These are phyloP conservation scores for Camponotus fellah DNA, from an alignment of 2,888 invertebrate species.

Conservation along the genomic window DNA sequence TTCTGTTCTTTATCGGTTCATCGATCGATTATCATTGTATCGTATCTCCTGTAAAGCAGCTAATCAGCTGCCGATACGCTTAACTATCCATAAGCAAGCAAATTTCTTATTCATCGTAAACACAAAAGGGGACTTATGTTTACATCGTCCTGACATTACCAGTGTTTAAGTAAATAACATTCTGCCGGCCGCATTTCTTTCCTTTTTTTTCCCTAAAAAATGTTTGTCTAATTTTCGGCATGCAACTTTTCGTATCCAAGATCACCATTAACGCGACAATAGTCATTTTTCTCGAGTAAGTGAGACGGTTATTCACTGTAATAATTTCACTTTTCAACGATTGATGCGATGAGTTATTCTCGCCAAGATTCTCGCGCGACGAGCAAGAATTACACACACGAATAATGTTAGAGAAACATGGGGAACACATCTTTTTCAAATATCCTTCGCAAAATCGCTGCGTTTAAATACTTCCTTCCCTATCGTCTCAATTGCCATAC, in stretches of 20 bases:
- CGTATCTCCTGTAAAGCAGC: background rate
- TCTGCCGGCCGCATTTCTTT: slow-evolving; percentile 59
- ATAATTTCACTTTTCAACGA: background rate
- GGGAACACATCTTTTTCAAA: background rate
- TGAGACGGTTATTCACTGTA: slow-evolving; percentile 1
- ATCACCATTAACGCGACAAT: background rate
- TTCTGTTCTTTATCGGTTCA: background rate
- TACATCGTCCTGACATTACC: slow-evolving; percentile 1
- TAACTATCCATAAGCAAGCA: slow-evolving; percentile 16
- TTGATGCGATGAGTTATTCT: background rate
- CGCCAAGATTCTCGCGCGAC: background rate
- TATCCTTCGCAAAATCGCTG: background rate
- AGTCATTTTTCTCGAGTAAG: background rate
- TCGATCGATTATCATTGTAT: slow-evolving; percentile 21
- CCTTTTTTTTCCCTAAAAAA: background rate
- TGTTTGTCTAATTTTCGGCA: background rate
- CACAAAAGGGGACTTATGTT: slow-evolving; percentile 3
- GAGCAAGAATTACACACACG: background rate
- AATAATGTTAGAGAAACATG: slow-evolving; percentile 10
- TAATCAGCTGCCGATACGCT: slow-evolving; percentile 25
- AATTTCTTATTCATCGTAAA: slow-evolving; percentile 9
- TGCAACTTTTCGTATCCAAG: background rate
- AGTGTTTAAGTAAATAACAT: slow-evolving; percentile 63
- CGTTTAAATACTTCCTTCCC: slow-evolving; percentile 9
- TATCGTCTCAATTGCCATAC: slow-evolving; percentile 9